Evolutionary conservation across 1,140 invertebrate species (phyloP).

Genomic region (Drosophila prosaltans): DNA sequence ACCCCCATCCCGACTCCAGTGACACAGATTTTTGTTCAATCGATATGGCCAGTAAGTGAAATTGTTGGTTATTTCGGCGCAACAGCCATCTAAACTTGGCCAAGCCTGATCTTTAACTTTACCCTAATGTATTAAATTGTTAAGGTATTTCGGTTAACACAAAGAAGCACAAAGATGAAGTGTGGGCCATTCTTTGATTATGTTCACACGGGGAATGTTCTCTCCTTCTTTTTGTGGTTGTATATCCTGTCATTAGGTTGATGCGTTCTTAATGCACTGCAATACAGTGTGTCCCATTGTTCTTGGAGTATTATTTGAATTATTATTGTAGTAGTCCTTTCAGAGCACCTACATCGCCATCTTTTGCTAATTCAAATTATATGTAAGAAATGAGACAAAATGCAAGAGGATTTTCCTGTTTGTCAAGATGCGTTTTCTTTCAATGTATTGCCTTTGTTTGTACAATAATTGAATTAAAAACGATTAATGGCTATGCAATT

Average conservation of each 20-base stretch:
- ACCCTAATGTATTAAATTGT: neutral
- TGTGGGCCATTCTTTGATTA: neutral
- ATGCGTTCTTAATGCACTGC: conserved; percentile 1
- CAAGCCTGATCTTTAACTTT: neutral
- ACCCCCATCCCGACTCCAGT: neutral
- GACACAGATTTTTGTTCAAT: conserved; percentile 16
- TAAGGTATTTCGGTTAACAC: neutral
- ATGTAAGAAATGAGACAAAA: neutral
- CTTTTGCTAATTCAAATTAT: conserved; percentile 2
- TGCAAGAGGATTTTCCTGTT: neutral
- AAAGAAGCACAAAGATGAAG: too few species aligned
- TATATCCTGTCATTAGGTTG: conserved; percentile 1
- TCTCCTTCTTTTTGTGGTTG: neutral
- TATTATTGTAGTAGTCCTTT: conserved; percentile 3
- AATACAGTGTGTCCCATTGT: neutral
- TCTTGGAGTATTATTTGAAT: neutral
- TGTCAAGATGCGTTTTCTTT: neutral
- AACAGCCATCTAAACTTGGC: neutral
- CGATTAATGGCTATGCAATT: neutral
- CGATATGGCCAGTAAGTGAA: conserved; percentile 8
- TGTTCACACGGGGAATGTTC: too few species aligned
- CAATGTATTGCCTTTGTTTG: neutral
- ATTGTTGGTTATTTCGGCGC: neutral
- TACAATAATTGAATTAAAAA: neutral
- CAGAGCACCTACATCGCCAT: neutral